These are phyloP conservation scores for Axea sp. DNA, from an alignment of 2,888 invertebrate species.

Conservation along the genomic window DNA sequence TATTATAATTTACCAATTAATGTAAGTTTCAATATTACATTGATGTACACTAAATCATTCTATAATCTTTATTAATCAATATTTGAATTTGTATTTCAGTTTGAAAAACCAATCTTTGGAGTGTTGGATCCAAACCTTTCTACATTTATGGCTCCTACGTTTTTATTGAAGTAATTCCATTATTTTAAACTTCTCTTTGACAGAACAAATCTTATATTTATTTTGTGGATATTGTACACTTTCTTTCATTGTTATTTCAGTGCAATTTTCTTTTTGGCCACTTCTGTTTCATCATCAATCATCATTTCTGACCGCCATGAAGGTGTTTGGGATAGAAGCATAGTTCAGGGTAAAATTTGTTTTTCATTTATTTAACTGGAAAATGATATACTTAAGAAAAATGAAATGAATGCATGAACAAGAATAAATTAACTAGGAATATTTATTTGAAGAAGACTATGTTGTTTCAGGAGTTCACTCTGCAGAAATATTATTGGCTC, in stretches of 20 bases:
- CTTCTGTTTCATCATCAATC: conserved; percentile 89
- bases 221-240: too few relatives aligned
- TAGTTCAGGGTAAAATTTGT: conserved; percentile 86
- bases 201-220: too few relatives aligned
- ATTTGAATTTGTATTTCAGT: conserved; percentile 76
- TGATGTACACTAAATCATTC: conserved; percentile 26
- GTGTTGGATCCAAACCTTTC: conserved; percentile 85
- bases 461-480: conserved; percentile 84
- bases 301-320: conserved; percentile 90
- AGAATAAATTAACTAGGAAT: too few relatives aligned
- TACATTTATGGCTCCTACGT: conserved; percentile 91
- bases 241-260: conserved; percentile 78
- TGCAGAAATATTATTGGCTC: conserved; percentile 89
- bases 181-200: too few relatives aligned
- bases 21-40: too few relatives aligned
- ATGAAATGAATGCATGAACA: too few relatives aligned
- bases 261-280: conserved; percentile 91
- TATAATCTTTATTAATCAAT: conserved; percentile 10
- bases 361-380: too few relatives aligned
- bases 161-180: conserved; percentile 86
- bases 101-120: conserved; percentile 87
- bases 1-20: conserved; percentile 83
- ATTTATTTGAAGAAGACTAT: too few relatives aligned
- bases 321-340: conserved; percentile 92
- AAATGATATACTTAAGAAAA: too few relatives aligned